Base-by-base conservation (phyloP, 1,140 invertebrate genomes). In the Riptortus pedestris region DNA sequence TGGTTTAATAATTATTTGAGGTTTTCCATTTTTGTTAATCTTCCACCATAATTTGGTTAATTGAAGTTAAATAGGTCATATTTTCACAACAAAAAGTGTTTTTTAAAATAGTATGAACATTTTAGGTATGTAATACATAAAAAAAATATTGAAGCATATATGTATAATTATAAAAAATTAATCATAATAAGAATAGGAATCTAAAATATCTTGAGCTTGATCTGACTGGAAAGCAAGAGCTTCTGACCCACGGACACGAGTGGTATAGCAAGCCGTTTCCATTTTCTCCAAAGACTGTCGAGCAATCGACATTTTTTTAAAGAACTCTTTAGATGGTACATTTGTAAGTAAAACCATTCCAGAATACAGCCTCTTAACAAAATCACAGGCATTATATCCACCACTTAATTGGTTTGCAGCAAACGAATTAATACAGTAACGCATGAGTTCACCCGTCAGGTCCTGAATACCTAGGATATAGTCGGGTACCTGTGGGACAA, bases 401-500 rank as follows among this genome's bases (percentile, higher is more conserved):
- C 58, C 82, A 82, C 83, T 79, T n/a, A 86, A 80, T 68, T 93
- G 83, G 0, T 89, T 90, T 65, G 79, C 79, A 0, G 87, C 84
- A 29, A 94, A 79, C 69, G 83, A 86, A 70, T 88, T 92, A 5
- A 95, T 91, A 63, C 90, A 90, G 28, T 85, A 83, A 63, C 91
- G 79, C 91, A 95, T 94, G 24, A 94, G 72, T 74, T 96, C 91
- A 0, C 91, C 92, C 3, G 90, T 93, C 11, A 93, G 77, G 77
- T 96, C 92, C 7, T 87, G 85, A 45, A 95, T 74, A 1, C 91
- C 92, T n/a, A 94, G 73, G 67, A 94, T 81, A 70, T 85, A 91
- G 68, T 91, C 88, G 43, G 72, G 73, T 0, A 83, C n/a, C n/a
- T n/a, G 81, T 14, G 82, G 78, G 33, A 90, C 71, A 18, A 65